These are phyloP conservation scores for Formica aserva DNA, from an alignment of 2,888 invertebrate genomes.

Conservation along the genomic window DNA sequence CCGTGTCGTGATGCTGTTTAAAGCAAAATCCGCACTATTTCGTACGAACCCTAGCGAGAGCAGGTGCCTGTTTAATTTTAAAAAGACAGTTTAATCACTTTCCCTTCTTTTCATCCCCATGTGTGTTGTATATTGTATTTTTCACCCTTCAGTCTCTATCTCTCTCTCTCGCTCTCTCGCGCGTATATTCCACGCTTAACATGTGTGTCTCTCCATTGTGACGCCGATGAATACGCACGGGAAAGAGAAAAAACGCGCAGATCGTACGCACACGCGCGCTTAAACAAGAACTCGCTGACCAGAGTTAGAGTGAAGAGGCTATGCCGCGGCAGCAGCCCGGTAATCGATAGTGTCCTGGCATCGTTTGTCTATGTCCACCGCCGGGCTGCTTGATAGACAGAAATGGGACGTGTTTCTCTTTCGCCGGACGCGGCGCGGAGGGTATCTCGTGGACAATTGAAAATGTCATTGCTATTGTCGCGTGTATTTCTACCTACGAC, in stretches of 20 bases:
- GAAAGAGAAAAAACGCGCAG: not conserved
- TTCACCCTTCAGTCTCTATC: conserved; percentile 18
- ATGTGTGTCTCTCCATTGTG: not conserved
- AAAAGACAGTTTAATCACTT: conserved; percentile 44
- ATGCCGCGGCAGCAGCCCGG: conserved; percentile 56
- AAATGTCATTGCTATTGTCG: conserved; percentile 57
- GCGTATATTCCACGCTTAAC: not conserved
- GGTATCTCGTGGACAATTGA: conserved; percentile 51
- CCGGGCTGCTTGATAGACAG: conserved; percentile 75
- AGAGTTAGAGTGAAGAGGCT: conserved; percentile 58
- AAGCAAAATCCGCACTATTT: conserved; percentile 33
- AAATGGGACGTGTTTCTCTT: conserved; percentile 76
- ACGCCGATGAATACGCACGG: not conserved
- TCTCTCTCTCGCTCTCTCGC: not conserved
- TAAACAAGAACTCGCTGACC: conserved; percentile 19
- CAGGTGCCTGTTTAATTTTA: conserved; percentile 53
- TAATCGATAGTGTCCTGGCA: conserved; percentile 77
- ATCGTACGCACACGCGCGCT: not conserved
- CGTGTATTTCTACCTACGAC: conserved; percentile 33
- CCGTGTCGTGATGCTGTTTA: conserved; percentile 4
- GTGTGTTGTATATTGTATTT: not conserved
- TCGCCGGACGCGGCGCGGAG: conserved; percentile 45
- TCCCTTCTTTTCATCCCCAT: conserved; percentile 40
- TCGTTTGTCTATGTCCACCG: conserved; percentile 73
- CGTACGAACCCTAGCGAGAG: conserved; percentile 2